These are phyloP conservation scores for Megalurothrips usitatus DNA, from an alignment of 2,888 invertebrate species.

Conservation along the genomic window DNA sequence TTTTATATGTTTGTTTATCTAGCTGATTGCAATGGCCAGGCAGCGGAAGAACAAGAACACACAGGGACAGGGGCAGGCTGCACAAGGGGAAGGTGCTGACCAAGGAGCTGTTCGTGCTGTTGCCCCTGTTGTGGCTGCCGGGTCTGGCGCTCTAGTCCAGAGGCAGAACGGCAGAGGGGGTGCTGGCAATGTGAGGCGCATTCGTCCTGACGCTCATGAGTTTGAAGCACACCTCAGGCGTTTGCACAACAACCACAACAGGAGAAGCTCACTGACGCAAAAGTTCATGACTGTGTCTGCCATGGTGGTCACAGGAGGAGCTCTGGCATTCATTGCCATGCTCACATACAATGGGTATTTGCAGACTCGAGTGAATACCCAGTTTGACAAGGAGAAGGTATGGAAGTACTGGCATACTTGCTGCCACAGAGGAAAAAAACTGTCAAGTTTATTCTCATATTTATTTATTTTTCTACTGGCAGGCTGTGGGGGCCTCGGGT, in stretches of 20 bases:
- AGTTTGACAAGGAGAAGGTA: conserved; percentile 72
- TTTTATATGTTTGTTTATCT: neutral
- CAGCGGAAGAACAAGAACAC: neutral
- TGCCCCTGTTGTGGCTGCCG: neutral
- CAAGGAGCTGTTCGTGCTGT: neutral
- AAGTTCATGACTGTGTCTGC: conserved; percentile 7
- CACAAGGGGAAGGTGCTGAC: neutral
- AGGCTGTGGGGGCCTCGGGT: conserved; percentile 68
- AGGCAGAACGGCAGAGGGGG: neutral
- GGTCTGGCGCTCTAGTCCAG: neutral
- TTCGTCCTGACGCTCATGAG: neutral
- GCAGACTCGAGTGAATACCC: conserved; percentile 84
- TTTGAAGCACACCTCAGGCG: neutral
- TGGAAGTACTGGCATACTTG: conserved; percentile 19
- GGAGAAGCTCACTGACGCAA: neutral
- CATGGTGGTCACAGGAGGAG: neutral
- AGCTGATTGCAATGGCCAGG: neutral
- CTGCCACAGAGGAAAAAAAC: neutral
- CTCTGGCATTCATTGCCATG: neutral
- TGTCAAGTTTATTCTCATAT: neutral
- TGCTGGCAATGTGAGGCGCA: neutral
- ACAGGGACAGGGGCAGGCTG: neutral
- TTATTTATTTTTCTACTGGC: conserved; percentile 29
- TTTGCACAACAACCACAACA: neutral
- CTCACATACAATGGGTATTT: conserved; percentile 66